Percentiles rank a stretch among this genome's conserved stretches.
phyloP scores from a whole-genome alignment of 1,140 invertebrate genomes.

The Philotrypesis tridentata region DNA sequence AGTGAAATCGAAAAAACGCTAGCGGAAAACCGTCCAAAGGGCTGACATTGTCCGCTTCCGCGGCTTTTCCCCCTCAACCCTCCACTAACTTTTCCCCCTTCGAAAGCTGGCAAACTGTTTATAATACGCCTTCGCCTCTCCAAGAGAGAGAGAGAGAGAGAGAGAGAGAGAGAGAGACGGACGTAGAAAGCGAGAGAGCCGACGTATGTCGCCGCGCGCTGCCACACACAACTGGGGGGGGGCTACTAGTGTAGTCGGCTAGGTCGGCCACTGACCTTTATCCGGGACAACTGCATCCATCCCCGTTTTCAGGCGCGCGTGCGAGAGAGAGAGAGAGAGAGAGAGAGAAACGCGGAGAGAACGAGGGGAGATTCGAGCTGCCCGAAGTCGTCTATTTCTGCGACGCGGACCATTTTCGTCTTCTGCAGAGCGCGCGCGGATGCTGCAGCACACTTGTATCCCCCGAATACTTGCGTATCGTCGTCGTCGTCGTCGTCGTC shows the following conservation, averaged over 20 bases:
- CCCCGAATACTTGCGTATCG: not conserved
- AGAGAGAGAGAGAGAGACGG: not conserved
- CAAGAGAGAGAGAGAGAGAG: not conserved
- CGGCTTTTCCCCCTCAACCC: not conserved
- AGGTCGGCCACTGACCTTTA: conserved; percentile 69
- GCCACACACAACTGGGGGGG: not conserved
- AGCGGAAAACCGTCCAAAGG: not conserved
- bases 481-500: too few species aligned
- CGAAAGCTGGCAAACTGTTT: not conserved
- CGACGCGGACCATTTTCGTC: conserved; percentile 18
- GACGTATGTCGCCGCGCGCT: not conserved
- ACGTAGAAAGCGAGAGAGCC: not conserved
- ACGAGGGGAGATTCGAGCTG: not conserved
- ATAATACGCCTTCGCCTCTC: not conserved
- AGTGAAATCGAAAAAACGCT: too few species aligned
- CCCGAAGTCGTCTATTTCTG: conserved; percentile 29
- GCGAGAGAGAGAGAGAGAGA: not conserved
- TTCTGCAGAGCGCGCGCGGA: too few species aligned
- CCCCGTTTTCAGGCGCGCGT: conserved; percentile 8
- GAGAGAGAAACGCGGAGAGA: too few species aligned
- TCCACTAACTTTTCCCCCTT: not conserved
- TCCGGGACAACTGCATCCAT: conserved; percentile 56
- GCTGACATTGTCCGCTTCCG: not conserved
- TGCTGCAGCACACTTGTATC: conserved; percentile 2
- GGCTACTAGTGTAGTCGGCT: conserved; percentile 52